phyloP scores from a whole-genome alignment of 2,888 invertebrate species.

The Andrena bucephala region DNA sequence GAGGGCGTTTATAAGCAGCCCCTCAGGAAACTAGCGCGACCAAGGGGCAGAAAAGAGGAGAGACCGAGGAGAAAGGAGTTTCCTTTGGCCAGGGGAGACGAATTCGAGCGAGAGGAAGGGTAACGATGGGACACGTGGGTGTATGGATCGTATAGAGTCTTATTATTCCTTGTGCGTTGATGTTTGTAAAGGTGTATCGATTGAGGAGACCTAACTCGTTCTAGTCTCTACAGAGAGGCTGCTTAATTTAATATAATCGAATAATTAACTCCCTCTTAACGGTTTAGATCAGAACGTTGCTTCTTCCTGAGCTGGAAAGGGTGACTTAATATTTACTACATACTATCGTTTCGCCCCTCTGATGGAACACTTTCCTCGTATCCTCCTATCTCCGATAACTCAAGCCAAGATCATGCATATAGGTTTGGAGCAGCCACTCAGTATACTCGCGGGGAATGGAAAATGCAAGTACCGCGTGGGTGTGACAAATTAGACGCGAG shows the following conservation, averaged over 20 bases:
- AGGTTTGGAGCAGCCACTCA: background rate
- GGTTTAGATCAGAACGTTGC: too few species aligned
- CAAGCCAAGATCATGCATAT: background rate
- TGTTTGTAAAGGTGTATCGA: background rate
- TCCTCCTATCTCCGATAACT: background rate
- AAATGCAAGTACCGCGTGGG: background rate
- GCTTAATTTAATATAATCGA: too few species aligned
- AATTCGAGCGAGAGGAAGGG: constrained; percentile 27
- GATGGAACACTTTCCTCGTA: background rate
- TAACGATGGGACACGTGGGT: constrained; percentile 3
- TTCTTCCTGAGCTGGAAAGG: too few species aligned
- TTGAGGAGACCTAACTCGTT: background rate
- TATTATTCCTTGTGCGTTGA: constrained; percentile 7
- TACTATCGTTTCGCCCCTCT: background rate
- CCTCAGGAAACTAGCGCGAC: constrained; percentile 53
- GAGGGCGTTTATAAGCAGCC: constrained; percentile 55
- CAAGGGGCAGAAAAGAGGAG: constrained; percentile 20
- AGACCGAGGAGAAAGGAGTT: constrained; percentile 14
- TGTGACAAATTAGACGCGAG: constrained; percentile 16
- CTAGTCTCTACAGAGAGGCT: too few species aligned
- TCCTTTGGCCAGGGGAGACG: constrained; percentile 30
- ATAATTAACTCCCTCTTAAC: too few species aligned
- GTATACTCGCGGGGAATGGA: background rate
- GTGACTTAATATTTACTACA: too few species aligned
- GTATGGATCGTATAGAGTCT: background rate